Base-by-base conservation (phyloP, 2,113 vertebrate species). In the Microtus pennsylvanicus region DNA sequence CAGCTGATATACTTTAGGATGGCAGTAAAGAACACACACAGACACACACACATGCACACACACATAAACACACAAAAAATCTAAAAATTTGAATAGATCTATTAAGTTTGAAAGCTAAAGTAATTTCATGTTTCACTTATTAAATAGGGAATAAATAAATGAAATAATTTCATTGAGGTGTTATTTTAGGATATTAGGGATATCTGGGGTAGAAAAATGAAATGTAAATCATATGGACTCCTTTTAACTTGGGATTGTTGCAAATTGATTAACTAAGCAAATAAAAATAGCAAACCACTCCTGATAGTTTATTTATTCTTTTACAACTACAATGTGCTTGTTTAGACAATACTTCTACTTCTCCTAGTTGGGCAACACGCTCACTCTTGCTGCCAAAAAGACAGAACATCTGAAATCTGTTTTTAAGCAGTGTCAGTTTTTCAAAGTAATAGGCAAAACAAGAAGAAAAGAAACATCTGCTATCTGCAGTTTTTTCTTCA, bases 381-480 rank as follows among this genome's bases (percentile, higher is more conserved):
- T 97, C 90, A 97, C 50, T 96, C 87, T 47, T 97, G 65, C 61
- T 98, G 95, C 92, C 96, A 97, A 97, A 93, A 98, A 98, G 90
- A 97, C 38, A 96, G 89, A 98, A 98, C 95, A 98, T 94, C 50
- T 95, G 75, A 97, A 98, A 97, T 97, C 90, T 98, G 82, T 97
- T 97, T 97, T 98, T 96, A 97, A 98, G 89, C 94, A 97, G 75
- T 98, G 94, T 98, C 97, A 97, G 74, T 98, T 93, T 96, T 98
- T 98, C 91, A 98, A 98, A 98, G 97, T 96, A 98, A 97, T 97
- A 97, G 97, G 97, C 94, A 89, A 92, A 98, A 98, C 75, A 97
- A 97, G 87, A 97, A 98, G 96, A 96, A 97, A 98, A 98, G 96
- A 98, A 98, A 97, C 97, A 98, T 97, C 97, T 98, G 96, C 97